phyloP scores from a whole-genome alignment of 2,888 invertebrate species.

The Ecliptopera silaceata region DNA sequence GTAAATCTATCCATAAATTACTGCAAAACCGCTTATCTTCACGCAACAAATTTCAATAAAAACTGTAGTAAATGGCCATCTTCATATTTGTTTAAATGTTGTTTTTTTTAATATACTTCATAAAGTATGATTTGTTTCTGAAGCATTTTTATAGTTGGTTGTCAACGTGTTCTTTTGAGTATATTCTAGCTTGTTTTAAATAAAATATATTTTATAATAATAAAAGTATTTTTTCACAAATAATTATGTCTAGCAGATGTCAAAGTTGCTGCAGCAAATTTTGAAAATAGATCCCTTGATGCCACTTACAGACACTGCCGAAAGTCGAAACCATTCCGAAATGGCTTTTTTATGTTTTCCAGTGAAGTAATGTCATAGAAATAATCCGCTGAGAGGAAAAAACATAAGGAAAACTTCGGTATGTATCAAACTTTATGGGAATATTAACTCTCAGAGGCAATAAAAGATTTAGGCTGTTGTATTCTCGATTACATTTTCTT shows the following conservation, averaged over 20 bases:
- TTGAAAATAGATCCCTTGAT: slow-evolving; percentile 17
- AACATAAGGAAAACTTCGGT: slow-evolving; percentile 25
- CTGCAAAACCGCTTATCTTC: slow-evolving; percentile 47
- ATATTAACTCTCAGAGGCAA: slow-evolving; percentile 20
- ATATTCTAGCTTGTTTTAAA: no score
- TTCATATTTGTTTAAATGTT: background rate
- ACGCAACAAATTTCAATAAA: slow-evolving; percentile 34
- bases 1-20: slow-evolving; percentile 51
- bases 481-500: slow-evolving; percentile 16
- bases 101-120: no score
- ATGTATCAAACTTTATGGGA: slow-evolving; percentile 30
- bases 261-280: slow-evolving; percentile 2
- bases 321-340: slow-evolving; percentile 23
- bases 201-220: no score
- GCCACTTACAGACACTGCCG: slow-evolving; percentile 24
- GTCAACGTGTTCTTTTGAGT: no score
- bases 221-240: no score
- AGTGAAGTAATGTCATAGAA: slow-evolving; percentile 27
- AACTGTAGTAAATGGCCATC: no score
- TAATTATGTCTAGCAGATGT: no score
- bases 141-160: no score
- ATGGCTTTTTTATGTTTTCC: slow-evolving; percentile 29
- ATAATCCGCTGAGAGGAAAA: slow-evolving; percentile 28
- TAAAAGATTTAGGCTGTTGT: slow-evolving; percentile 17
- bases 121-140: no score